Evolutionary conservation across 2,888 invertebrate genomes (phyloP).

Genomic region (Tachina lurida): DNA sequence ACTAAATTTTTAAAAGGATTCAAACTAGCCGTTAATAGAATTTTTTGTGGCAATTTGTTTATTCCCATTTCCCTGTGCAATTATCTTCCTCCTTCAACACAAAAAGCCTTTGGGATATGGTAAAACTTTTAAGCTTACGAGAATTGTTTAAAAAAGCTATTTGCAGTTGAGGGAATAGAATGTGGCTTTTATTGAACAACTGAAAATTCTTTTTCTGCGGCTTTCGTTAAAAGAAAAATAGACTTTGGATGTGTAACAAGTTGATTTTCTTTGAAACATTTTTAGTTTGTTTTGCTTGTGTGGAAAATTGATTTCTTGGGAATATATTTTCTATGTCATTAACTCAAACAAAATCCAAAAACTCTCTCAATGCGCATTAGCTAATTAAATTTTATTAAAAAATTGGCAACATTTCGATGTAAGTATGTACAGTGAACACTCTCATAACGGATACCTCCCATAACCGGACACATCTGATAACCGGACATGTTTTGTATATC

Average conservation of each 20-base stretch:
- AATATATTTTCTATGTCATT: conserved; percentile 9
- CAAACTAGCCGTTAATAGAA: conserved; percentile 44
- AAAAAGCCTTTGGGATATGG: conserved; percentile 40
- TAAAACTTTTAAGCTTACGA: conserved; percentile 4
- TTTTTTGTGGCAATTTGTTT: not conserved
- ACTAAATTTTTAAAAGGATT: conserved; percentile 9
- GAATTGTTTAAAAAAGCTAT: not conserved
- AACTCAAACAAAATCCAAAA: not conserved
- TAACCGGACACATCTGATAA: no score
- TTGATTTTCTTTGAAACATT: conserved; percentile 39
- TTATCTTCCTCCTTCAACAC: not conserved
- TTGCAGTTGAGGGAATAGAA: not conserved
- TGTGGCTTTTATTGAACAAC: not conserved
- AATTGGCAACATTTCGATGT: conserved; percentile 68
- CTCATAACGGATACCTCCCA: no score
- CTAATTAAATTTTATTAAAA: conserved; percentile 68
- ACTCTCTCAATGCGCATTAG: conserved; percentile 49
- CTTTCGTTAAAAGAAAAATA: not conserved
- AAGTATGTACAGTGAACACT: conserved; percentile 12
- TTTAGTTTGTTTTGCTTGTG: conserved; percentile 35
- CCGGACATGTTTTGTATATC: no score
- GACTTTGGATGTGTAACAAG: conserved; percentile 42
- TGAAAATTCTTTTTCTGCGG: not conserved
- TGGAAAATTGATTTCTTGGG: conserved; percentile 64
- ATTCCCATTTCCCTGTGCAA: not conserved